Percentiles rank a stretch among this genome's conserved stretches.
phyloP scores from a whole-genome alignment of 92 coral and sea anemone genomes.

The Bergia sp. region DNA sequence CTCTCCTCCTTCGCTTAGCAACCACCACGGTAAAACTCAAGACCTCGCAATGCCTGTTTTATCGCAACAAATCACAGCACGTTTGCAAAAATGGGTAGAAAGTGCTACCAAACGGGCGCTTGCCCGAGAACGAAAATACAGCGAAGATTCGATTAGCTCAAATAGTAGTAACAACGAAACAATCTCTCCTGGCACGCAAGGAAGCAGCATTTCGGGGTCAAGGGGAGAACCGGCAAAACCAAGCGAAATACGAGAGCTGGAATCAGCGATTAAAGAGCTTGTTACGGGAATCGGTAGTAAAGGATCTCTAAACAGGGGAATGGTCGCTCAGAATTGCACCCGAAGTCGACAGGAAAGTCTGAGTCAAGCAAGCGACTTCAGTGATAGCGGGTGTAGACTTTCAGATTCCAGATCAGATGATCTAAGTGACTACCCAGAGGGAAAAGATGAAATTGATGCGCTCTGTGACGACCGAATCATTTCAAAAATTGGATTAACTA shows the following conservation, averaged over 20 bases:
- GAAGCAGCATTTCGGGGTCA: not conserved
- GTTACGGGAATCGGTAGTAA: slow-evolving; percentile 26
- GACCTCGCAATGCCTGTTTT: slow-evolving; percentile 11
- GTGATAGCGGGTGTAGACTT: not conserved
- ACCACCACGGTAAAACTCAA: not conserved
- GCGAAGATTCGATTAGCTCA: slow-evolving; percentile 37
- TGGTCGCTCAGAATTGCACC: not conserved
- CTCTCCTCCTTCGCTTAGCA: not conserved
- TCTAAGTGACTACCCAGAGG: slow-evolving; percentile 13
- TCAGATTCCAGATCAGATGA: slow-evolving; percentile 34
- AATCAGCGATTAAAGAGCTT: slow-evolving; percentile 37
- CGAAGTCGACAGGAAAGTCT: slow-evolving; percentile 19
- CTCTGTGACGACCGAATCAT: slow-evolving; percentile 33
- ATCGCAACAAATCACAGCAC: slow-evolving; percentile 34
- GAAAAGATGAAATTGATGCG: slow-evolving; percentile 14
- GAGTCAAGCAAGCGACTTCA: slow-evolving; percentile 9
- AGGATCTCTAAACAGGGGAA: not conserved
- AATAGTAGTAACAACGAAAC: slow-evolving; percentile 32
- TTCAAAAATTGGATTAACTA: slow-evolving; percentile 43
- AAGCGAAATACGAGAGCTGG: slow-evolving; percentile 29
- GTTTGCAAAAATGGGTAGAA: slow-evolving; percentile 39
- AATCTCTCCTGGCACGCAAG: not conserved
- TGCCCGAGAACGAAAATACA: slow-evolving; percentile 21
- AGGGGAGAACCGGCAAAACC: slow-evolving; percentile 28
- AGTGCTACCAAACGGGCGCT: slow-evolving; percentile 21